These are phyloP conservation scores for Empidonax alnorum DNA, from an alignment of 2,113 vertebrate genomes.

Conservation along the genomic window DNA sequence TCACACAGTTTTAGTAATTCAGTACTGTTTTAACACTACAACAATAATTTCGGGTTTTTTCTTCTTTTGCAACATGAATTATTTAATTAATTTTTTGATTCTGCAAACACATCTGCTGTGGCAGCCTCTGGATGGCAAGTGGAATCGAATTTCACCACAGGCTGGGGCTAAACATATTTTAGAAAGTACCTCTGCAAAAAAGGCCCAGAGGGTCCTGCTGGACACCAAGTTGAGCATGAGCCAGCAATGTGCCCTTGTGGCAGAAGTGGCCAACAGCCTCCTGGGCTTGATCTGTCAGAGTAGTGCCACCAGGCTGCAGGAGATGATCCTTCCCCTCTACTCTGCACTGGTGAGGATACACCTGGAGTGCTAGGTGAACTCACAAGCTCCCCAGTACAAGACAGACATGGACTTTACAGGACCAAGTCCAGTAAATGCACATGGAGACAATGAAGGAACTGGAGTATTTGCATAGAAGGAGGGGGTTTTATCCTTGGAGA, in stretches of 20 bases:
- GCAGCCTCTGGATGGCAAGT: background rate
- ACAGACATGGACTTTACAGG: rapidly evolving
- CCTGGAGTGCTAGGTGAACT: background rate
- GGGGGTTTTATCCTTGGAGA: background rate
- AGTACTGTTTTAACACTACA: background rate
- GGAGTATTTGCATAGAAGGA: background rate
- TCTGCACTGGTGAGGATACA: background rate
- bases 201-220: background rate
- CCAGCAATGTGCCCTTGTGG: rapidly evolving
- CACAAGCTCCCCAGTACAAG: background rate
- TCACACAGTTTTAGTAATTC: background rate
- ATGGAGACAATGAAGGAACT: background rate
- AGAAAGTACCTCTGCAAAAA: background rate
- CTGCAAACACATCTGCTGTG: background rate
- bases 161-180: background rate
- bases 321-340: background rate
- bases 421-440: background rate
- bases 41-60: background rate
- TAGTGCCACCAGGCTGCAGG: rapidly evolving
- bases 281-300: background rate
- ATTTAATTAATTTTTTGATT: background rate
- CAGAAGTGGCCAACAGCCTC: background rate
- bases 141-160: background rate
- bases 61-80: background rate
- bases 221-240: background rate